These are phyloP conservation scores for Nasonia vitripennis DNA, from an alignment of 1,140 invertebrate genomes.

Conservation along the genomic window DNA sequence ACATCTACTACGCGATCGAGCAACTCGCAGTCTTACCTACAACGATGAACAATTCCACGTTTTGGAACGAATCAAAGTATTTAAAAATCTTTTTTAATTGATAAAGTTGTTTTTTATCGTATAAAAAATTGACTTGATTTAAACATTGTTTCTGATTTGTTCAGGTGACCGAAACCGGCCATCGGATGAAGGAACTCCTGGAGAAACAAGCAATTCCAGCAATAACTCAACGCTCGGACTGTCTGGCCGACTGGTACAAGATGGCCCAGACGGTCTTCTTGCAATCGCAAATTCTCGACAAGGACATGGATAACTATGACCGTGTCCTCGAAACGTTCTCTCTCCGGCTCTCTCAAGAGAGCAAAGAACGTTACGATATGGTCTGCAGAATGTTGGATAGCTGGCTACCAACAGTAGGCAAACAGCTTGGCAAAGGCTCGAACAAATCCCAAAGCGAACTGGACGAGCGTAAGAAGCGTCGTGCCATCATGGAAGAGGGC, in stretches of 20 bases:
- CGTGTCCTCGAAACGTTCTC: constrained; percentile 65
- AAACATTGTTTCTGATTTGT: constrained; percentile 19
- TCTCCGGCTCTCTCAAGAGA: constrained; percentile 68
- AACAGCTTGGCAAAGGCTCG: constrained; percentile 60
- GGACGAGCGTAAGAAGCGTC: constrained; percentile 1
- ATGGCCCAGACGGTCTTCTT: constrained; percentile 87
- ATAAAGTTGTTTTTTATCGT: background rate
- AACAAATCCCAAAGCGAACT: constrained; percentile 28
- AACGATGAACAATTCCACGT: constrained; percentile 97
- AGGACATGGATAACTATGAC: constrained; percentile 80
- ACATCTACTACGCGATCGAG: constrained; percentile 90
- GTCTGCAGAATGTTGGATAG: constrained; percentile 63
- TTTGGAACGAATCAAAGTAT: constrained; percentile 85
- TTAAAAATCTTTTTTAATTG: constrained; percentile 17
- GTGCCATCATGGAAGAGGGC: constrained; percentile 12
- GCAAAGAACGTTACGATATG: constrained; percentile 67
- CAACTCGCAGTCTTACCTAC: constrained; percentile 88
- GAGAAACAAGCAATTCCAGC: constrained; percentile 80
- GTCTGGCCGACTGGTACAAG: constrained; percentile 89
- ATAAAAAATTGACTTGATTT: constrained; percentile 14
- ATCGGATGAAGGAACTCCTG: constrained; percentile 80
- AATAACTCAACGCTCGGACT: constrained; percentile 82
- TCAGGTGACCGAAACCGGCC: constrained; percentile 80
- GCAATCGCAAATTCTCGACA: constrained; percentile 84
- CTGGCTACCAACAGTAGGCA: constrained; percentile 60